Base-by-base conservation (phyloP, 2,797 vertebrate genomes). In the Pempheris klunzingeri region DNA sequence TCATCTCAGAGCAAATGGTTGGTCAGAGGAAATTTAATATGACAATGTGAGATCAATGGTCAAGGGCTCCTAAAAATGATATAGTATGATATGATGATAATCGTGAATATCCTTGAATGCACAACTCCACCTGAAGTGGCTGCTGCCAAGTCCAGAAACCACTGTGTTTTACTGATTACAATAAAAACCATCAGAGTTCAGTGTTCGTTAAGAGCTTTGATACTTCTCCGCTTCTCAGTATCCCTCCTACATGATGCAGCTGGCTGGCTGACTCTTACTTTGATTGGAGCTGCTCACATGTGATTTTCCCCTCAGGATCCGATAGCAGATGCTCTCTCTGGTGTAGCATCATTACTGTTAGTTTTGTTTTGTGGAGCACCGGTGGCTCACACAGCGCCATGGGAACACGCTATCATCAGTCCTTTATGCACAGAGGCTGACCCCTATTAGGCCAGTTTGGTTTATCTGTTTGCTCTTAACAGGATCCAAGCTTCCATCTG, bases 281-380 rank as follows among this genome's bases (percentile, higher is more conserved):
- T 32, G 67, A 87, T 85, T 57, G 4, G 50, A 83, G 83, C 76
- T 49, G 70, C 70, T 79, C 46, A 13, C 63, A 69, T 66, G 61
- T 77, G 65, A 71, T 81, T 80, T 71, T n/a, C 71, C 81, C 84
- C 69, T 53, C 73, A 81, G 87, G 83, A 85, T 84, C 68, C 2
- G 7, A 66, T 59, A 76, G 77, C 89, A 88, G 85, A 92, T 92
- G 89, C 83, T 87, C 73, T 67, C 54, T 77, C 55, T 71, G 73
- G 66, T 76, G 83, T 50, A 36, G 82, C 78, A 74, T 86, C 83
- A 88, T 93, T 89, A 88, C 85, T 71, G 73, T 60, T 63, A 73
- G 80, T 76, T 82, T 82, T 88, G 77, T 82, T 87, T 88, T 84
- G 58, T 58, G 71, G 68, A 82, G 58, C 77, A 81, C 80, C 28